Evolutionary conservation across 1,140 invertebrate species (phyloP), one percentile per base, ranked within the genome.

Genomic region (Temnothorax longispinosus): DNA sequence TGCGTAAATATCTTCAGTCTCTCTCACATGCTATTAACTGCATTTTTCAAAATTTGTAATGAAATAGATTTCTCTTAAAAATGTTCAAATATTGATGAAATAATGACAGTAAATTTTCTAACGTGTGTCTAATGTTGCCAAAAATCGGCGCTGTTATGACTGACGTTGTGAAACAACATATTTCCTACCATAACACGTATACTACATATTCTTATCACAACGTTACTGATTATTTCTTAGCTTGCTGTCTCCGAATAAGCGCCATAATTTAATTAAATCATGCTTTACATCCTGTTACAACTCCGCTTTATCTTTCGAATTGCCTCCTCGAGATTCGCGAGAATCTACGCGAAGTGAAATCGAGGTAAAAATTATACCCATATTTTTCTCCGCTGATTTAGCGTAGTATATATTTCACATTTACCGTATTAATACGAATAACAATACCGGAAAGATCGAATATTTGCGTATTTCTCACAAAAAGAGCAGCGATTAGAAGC

Each of bases 281-380:
- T n/a, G 35, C 21, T 81, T 67, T 15, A 80, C n/a, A 65, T 78
- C 44, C 44, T 13, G n/a, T 78, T 78, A 62, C n/a, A 50, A 13
- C n/a, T 27, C n/a, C 5, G 35, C 10, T 18, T 69, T 47, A 8
- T 44, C 18, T 65, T 35, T 18, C n/a, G n/a, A 35, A 38, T 78
- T 78, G 41, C 47, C 35, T 69, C 7, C 15, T 18, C 5, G 21
- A 56, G 41, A 56, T 81, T 69, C 1, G 38, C 15, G 38, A 80
- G 52, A 56, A 69, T 81, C 38, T 50, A 4, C 15, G n/a, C 35
- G 35, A 38, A 13, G 10, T 44, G 21, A 81, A 81, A 81, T 56
- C 21, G 5, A 41, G 62, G 7, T 8, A 8, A 15, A 13, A 62
- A 11, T 67, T 41, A 27, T 7, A 21, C 21, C 15, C 32, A 58